These are phyloP conservation scores for Helicoverpa zea DNA, from an alignment of 1,140 invertebrate species.

Conservation along the genomic window DNA sequence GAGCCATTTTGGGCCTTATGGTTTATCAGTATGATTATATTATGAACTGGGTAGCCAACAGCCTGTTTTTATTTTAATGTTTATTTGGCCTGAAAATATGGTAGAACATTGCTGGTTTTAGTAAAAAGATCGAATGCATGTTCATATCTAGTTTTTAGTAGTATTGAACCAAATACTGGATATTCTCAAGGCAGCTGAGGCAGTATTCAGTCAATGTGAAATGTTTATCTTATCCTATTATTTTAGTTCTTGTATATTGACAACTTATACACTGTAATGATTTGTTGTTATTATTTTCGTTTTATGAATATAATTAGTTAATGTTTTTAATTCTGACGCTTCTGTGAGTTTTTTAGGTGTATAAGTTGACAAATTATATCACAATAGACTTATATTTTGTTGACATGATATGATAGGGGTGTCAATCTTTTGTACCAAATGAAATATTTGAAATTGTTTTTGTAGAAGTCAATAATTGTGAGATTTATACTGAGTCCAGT, in stretches of 20 bases:
- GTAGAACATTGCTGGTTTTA: neutral
- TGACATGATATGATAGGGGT: neutral
- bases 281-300: conserved; percentile 50
- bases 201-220: conserved; percentile 42
- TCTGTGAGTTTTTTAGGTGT: conserved; percentile 20
- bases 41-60: no score
- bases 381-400: neutral
- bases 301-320: conserved; percentile 47
- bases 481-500: no score
- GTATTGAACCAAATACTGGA: conserved; percentile 7
- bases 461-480: neutral
- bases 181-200: conserved; percentile 17
- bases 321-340: conserved; percentile 38
- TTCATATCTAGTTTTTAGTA: conserved; percentile 6
- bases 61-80: no score
- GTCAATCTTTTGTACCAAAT: neutral
- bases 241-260: conserved; percentile 27
- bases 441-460: neutral
- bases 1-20: neutral
- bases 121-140: neutral
- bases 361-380: conserved; percentile 33
- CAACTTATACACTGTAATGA: conserved; percentile 1
- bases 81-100: no score
- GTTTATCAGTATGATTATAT: no score
- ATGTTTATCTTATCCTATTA: conserved; percentile 47